Base-by-base conservation (phyloP, 2,797 vertebrate species). In the Ctenosaura bakeri region DNA sequence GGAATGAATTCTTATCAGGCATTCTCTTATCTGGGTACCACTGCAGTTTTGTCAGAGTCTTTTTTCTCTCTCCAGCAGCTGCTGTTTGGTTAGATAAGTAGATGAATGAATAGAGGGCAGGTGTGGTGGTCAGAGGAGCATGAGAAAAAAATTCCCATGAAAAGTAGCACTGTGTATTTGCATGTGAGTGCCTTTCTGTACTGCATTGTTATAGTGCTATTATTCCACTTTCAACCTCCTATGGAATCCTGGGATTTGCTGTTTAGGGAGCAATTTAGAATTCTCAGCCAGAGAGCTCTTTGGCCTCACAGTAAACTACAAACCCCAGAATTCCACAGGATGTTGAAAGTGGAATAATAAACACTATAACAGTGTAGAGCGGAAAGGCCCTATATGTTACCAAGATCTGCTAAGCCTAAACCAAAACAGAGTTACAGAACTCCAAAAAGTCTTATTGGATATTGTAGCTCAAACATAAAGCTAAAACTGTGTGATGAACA, bases 1-100 rank as follows among this genome's bases (percentile, higher is more conserved):
- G 22, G 14, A 73, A 81, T 84, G 26, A 86, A 74, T 62, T 35
- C 64, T 86, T 90, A 86, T 62, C 77, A 86, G 76, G 64, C 59
- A 52, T 54, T 86, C 52, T 46, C 52, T 71, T 86, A 81, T 90
- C 38, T 35, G 69, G 52, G 29, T 16, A 71, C 52, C 16, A 20
- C 74, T 90, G 64, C 18, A 66, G 76, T 77, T 77, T 62, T 86
- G 85, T n/a, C 29, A 84, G 69, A 74, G 88, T 13, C 71, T 38
- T 14, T 85, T 78, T 79, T 85, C 42, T 14, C 79, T 78, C 69
- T 85, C 54, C 22, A 29, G 52, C 6, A 14, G 59, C 66, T 62
- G 59, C 76, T 86, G 83, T 85, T 85, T 56, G 18, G 35, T 59
- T 86, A 81, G 89, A 90, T 88, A 74, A 91, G n/a, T 91, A 42